phyloP scores from a whole-genome alignment of 2,888 invertebrate species.

The Empis livida region DNA sequence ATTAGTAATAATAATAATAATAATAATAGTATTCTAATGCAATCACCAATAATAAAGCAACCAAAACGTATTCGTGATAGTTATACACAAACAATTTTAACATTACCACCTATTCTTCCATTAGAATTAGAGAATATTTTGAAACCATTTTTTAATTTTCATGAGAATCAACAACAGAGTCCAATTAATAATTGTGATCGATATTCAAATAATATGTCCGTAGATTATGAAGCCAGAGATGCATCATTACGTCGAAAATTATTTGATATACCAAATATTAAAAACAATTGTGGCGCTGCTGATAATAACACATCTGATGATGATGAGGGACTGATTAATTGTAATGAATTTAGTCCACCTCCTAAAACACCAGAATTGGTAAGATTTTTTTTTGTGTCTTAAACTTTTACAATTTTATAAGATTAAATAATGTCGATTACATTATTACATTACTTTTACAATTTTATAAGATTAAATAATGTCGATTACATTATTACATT shows the following conservation, averaged over 20 bases:
- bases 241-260: slow-evolving; percentile 32
- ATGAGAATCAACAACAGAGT: slow-evolving; percentile 21
- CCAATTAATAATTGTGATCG: slow-evolving; percentile 8
- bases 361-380: slow-evolving; percentile 13
- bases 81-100: slow-evolving; percentile 44
- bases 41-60: slow-evolving; percentile 18
- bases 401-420: no score
- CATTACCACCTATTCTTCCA: slow-evolving; percentile 44
- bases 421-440: no score
- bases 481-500: no score
- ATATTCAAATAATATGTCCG: slow-evolving; percentile 1
- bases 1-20: slow-evolving; percentile 21
- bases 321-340: slow-evolving; percentile 3
- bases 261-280: slow-evolving; percentile 26
- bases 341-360: slow-evolving; percentile 13
- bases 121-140: slow-evolving; percentile 42
- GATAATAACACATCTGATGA: slow-evolving; percentile 10
- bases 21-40: slow-evolving; percentile 16
- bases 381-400: not conserved
- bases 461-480: no score
- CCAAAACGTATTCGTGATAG: slow-evolving; percentile 28
- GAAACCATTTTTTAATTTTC: slow-evolving; percentile 44
- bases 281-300: slow-evolving; percentile 19
- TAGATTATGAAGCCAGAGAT: slow-evolving; percentile 22
- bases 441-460: no score